phyloP scores from a whole-genome alignment of 2,797 vertebrate genomes.

The Rhynchotus rufescens region DNA sequence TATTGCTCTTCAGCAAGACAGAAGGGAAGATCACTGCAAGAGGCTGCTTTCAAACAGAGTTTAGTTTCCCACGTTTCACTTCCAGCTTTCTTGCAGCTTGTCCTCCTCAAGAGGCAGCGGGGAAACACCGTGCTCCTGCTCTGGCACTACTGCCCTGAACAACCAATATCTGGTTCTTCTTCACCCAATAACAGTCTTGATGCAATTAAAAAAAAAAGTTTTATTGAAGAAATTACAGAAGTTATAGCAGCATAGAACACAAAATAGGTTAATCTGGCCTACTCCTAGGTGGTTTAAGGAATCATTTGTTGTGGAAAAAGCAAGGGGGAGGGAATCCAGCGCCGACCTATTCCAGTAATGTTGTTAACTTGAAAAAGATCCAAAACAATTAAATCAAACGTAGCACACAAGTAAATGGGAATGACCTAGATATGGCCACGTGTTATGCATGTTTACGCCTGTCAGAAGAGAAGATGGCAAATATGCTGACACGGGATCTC shows the following conservation, averaged over 20 bases:
- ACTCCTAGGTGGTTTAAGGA: neutral
- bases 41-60: neutral
- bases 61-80: slow-evolving; percentile 34
- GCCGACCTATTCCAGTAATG: neutral
- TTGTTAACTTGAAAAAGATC: slow-evolving; percentile 5
- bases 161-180: slow-evolving; percentile 22
- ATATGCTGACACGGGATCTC: neutral
- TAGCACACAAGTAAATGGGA: neutral
- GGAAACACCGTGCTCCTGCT: slow-evolving; percentile 42
- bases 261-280: neutral
- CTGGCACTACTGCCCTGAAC: slow-evolving; percentile 23
- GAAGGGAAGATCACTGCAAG: neutral
- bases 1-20: neutral
- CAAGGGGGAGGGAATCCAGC: neutral
- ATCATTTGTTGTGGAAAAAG: neutral
- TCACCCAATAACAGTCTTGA: slow-evolving; percentile 38
- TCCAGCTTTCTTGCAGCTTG: slow-evolving; percentile 33
- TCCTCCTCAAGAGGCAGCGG: slow-evolving; percentile 21
- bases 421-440: neutral
- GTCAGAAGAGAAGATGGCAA: neutral
- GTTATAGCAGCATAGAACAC: neutral
- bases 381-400: neutral
- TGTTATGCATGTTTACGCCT: slow-evolving; percentile 14
- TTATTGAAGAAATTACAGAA: neutral
- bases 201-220: slow-evolving; percentile 15